Percentiles rank a stretch among this genome's conserved stretches.
Evolutionary conservation across 2,888 invertebrate species (phyloP).

Genomic region (Tricholauxania praeusta): DNA sequence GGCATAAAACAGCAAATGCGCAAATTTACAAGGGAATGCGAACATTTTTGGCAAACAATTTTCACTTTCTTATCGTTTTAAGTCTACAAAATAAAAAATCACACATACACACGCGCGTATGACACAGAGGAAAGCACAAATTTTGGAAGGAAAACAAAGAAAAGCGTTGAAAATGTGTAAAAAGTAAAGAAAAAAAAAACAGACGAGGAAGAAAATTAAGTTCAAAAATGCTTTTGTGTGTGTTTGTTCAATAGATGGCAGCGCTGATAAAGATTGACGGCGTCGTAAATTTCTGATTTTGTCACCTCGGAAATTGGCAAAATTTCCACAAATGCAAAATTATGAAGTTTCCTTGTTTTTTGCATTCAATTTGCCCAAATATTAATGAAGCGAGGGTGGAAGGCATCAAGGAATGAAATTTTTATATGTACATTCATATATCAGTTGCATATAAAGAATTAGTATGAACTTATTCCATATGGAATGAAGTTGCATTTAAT

Average conservation of each 20-base stretch:
- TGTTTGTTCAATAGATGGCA: slow-evolving; percentile 13
- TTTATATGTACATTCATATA: too few species aligned
- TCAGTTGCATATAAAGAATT: too few species aligned
- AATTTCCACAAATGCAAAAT: slow-evolving; percentile 48
- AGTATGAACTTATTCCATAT: too few species aligned
- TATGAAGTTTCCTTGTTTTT: slow-evolving; percentile 20
- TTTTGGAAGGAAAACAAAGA: slow-evolving; percentile 1
- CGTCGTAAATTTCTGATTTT: slow-evolving; percentile 65
- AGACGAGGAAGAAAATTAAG: slow-evolving; percentile 7
- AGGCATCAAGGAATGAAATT: too few species aligned
- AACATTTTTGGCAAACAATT: slow-evolving; percentile 33
- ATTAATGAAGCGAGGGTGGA: too few species aligned
- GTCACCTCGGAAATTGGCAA: slow-evolving; percentile 65
- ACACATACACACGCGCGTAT: too few species aligned
- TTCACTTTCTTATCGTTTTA: slow-evolving; percentile 31
- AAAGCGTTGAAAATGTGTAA: slow-evolving; percentile 1
- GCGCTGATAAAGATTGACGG: slow-evolving; percentile 62
- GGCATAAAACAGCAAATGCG: slow-evolving; percentile 13
- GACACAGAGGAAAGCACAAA: background rate
- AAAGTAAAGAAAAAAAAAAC: background rate
- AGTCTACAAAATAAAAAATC: background rate
- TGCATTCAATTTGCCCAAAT: background rate
- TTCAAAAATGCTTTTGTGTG: slow-evolving; percentile 22
- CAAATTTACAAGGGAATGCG: slow-evolving; percentile 13
- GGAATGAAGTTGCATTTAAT: too few species aligned